A percentile compares a stretch with the other conserved stretches of the same genome.
These are phyloP conservation scores for Malthinus seriepunctatus DNA, from an alignment of 2,888 invertebrate genomes.

Conservation along the genomic window DNA sequence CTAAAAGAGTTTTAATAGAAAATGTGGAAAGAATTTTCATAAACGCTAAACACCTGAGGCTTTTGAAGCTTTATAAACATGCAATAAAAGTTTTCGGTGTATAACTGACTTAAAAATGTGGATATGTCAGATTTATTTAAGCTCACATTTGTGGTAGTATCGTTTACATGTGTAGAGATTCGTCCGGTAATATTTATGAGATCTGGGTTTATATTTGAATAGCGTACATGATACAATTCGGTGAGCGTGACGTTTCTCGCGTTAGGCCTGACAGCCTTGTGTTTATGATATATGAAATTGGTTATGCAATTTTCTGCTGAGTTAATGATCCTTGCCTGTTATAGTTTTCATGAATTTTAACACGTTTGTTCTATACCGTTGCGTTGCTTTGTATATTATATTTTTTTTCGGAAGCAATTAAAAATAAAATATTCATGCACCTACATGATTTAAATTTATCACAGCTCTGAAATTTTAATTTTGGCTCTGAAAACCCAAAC, in stretches of 20 bases:
- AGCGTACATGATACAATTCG: slow-evolving; percentile 24
- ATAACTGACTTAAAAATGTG: slow-evolving; percentile 18
- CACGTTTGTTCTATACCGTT: background rate
- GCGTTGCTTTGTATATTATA: background rate
- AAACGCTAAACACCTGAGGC: no score
- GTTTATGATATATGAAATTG: slow-evolving; percentile 20
- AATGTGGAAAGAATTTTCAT: no score
- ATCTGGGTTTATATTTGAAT: slow-evolving; percentile 24
- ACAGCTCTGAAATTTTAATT: no score
- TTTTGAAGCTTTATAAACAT: slow-evolving; percentile 7
- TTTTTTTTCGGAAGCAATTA: background rate
- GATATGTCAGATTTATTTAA: slow-evolving; percentile 11
- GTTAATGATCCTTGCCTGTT: slow-evolving; percentile 18
- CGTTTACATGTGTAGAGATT: slow-evolving; percentile 24
- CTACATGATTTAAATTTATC: no score
- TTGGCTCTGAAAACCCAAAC: no score
- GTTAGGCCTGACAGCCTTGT: slow-evolving; percentile 14
- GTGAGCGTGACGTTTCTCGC: slow-evolving; percentile 21
- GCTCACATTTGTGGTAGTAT: slow-evolving; percentile 19
- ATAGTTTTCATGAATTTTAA: background rate
- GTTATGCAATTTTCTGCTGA: slow-evolving; percentile 10
- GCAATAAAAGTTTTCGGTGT: slow-evolving; percentile 17
- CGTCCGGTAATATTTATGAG: slow-evolving; percentile 22
- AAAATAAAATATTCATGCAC: no score
- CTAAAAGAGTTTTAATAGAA: no score